Base-by-base conservation (phyloP, 2,888 invertebrate genomes). In the Creontiades dilutus region DNA sequence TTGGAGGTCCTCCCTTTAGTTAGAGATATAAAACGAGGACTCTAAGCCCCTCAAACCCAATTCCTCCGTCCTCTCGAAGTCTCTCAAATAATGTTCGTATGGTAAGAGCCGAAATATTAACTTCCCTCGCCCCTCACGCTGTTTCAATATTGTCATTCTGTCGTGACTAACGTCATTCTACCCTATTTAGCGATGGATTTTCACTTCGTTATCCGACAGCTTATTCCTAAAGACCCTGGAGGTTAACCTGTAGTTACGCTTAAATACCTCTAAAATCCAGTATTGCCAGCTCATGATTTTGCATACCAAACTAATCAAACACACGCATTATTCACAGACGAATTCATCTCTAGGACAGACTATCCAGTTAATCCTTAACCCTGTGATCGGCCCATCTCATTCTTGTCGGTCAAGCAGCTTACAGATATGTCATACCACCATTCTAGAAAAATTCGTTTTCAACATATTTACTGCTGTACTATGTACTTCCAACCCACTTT, bases 71-170 rank as follows among this genome's bases (percentile, higher is more conserved):
- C 13, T 0, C 68, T 1, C 23, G 68, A 23, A 27, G 68, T 68
- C 68, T 68, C 68, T 68, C 68, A 68, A 68, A 68, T 68, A 68
- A 68, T 68, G 68, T 68, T n/a, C 27, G 68, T 37, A 37, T 13
- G 23, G 68, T n/a, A n/a, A 11, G 68, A 23, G 23, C 68, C 27
- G 68, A 27, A 68, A 68, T 68, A 68, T 68, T 68, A 68, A 68
- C 23, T 68, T 68, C 23, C 19, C 68, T 61, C 57, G 16, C n/a
- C n/a, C n/a, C 23, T 68, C 68, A 0, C 23, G 23, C 68, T 19
- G 23, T 9, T 68, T 68, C 68, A 13, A 68, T 23, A 27, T 27
- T 23, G 68, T 23, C 23, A 68, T 23, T 68, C 23, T 23, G 23
- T 23, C 23, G 68, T 5, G 68, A 27, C 12, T 68, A 19, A 68